Conservation (phyloP, 2,797 vertebrate genomes). For the Lepidocolaptes lacrymiger region DNA sequence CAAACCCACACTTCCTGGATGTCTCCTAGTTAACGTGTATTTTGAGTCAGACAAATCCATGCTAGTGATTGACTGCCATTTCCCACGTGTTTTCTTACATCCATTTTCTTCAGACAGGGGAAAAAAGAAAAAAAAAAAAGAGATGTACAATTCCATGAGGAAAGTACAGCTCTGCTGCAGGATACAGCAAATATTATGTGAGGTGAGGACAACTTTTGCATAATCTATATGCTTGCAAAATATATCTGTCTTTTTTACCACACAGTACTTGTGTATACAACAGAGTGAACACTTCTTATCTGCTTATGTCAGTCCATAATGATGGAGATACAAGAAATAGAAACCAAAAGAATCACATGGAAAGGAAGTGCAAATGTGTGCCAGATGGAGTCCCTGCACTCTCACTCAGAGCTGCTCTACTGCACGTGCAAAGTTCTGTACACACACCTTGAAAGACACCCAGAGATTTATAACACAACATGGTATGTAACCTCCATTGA, state of each 20-base stretch:
- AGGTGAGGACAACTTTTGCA: not conserved
- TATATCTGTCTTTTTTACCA: not conserved
- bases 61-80: not conserved
- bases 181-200: not conserved
- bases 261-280: not conserved
- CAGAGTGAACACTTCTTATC: not conserved
- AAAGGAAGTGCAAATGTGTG: not conserved
- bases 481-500: accelerated
- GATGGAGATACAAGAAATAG: not conserved
- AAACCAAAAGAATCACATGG: not conserved
- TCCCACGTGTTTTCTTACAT: accelerated
- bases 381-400: not conserved
- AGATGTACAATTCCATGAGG: not conserved
- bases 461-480: accelerated
- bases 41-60: not conserved
- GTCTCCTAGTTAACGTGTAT: accelerated
- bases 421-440: not conserved
- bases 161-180: not conserved
- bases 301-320: not conserved
- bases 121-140: not conserved
- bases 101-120: not conserved
- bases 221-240: not conserved
- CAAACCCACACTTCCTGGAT: not conserved
- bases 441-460: accelerated
- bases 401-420: not conserved